Evolutionary conservation across 2,888 invertebrate species (phyloP).

Genomic region (Deroplatys truncata): DNA sequence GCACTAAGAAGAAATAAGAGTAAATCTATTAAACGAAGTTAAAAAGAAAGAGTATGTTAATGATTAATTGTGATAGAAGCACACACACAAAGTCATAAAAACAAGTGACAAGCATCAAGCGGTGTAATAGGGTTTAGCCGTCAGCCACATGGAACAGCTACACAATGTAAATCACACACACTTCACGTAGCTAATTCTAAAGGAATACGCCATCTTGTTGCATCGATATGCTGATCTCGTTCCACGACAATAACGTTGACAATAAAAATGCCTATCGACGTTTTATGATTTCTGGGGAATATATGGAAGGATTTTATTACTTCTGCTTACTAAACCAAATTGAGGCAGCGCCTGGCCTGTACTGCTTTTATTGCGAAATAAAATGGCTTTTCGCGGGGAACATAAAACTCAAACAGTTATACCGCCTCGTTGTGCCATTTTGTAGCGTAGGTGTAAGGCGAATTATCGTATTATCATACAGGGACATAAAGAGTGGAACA

Average conservation of each 20-base stretch:
- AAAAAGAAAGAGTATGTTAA: too few relatives aligned
- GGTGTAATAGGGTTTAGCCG: too few relatives aligned
- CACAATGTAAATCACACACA: background rate
- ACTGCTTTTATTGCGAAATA: background rate
- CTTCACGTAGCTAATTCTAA: background rate
- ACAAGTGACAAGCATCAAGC: background rate
- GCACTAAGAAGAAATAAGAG: too few relatives aligned
- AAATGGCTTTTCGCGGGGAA: background rate
- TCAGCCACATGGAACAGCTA: too few relatives aligned
- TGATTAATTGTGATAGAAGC: too few relatives aligned
- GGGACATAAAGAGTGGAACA: too few relatives aligned
- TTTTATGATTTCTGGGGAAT: background rate
- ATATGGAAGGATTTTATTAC: background rate
- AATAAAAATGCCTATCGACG: background rate
- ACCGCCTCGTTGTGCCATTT: background rate
- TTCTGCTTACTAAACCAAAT: background rate
- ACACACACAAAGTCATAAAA: too few relatives aligned
- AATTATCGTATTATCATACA: too few relatives aligned
- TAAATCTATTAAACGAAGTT: too few relatives aligned
- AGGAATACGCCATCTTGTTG: background rate
- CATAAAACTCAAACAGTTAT: background rate
- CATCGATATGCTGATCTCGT: background rate
- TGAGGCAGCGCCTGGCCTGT: background rate
- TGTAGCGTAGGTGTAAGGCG: background rate
- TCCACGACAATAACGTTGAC: background rate